Evolutionary conservation across 2,113 vertebrate species (phyloP), one percentile per base, ranked within the genome.

Genomic region (Neogobius melanostomus): DNA sequence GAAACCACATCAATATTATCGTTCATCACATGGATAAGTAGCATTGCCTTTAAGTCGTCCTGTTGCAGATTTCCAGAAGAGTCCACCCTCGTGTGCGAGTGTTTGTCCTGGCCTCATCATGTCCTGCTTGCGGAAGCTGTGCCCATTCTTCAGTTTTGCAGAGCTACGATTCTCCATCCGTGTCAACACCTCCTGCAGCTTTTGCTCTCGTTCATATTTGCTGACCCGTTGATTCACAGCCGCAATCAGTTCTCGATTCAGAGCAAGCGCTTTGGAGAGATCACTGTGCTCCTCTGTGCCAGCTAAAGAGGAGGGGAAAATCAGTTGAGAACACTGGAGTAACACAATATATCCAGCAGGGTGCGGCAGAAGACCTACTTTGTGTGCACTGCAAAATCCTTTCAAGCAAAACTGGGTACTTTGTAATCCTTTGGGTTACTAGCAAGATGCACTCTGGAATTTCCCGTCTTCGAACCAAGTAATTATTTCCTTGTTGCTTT

Each of bases 371-470:
- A 8, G 66, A 85, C 90, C 92, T 69, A 98, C 97, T 96, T 89
- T 95, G 93, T 36, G 97, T 95, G 62, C 96, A 95, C 0, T 94
- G 95, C 15, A 98, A 71, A 82, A 99, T 95, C 89, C 96, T 94
- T 88, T 98, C 96, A 81, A 99, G 92, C 78, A 99, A 91, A 48
- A 98, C 97, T 8, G 97, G 97, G 85, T 99, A 99, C 64, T 99
- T 99, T 11, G 97, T 98, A 78, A 99, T 98, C 59, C 97, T 93
- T 82, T 99, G 97, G 49, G 97, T 99, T 66, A 99, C 96, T 0
- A 99, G 86, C 74, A 99, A 90, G 85, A 98, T 98, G 89, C 97
- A 99, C 51, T 96, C 97, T 46, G 97, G 97, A 87, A 99, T 95
- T 73, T 96, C 97, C 81, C 94, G 91, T 71, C 97, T 94, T n/a